phyloP scores from a whole-genome alignment of 2,888 invertebrate genomes.

The Psylliodes chrysocephalus region DNA sequence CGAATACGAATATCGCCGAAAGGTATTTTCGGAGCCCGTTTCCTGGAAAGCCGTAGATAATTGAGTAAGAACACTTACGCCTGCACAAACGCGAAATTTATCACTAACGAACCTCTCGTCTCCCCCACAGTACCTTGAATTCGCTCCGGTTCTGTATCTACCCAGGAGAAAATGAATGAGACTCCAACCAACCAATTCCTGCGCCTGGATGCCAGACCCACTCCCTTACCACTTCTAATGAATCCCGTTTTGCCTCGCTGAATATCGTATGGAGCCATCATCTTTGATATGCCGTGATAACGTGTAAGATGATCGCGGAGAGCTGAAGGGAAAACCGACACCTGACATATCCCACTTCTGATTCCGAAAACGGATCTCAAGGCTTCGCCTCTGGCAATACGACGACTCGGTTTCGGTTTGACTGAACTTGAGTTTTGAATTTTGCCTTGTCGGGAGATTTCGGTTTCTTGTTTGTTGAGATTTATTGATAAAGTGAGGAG shows the following conservation, averaged over 20 bases:
- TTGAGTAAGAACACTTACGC: background rate
- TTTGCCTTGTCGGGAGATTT: background rate
- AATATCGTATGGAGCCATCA: conserved; percentile 25
- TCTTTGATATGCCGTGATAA: conserved; percentile 25
- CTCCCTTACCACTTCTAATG: conserved; percentile 13
- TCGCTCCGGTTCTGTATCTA: conserved; percentile 16
- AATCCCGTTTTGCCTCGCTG: conserved; percentile 21
- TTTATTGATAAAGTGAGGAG: background rate
- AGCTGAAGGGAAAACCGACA: conserved; percentile 17
- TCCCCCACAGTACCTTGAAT: conserved; percentile 34
- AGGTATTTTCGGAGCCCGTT: no score
- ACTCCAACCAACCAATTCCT: background rate
- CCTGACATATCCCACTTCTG: conserved; percentile 14
- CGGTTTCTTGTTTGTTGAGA: background rate
- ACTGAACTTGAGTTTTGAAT: background rate
- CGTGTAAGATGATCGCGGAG: conserved; percentile 18
- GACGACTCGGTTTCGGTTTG: conserved; percentile 25
- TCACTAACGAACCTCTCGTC: conserved; percentile 4
- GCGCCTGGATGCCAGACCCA: background rate
- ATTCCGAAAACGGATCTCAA: background rate
- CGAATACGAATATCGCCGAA: no score
- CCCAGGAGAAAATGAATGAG: background rate
- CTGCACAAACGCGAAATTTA: background rate
- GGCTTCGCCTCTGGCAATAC: conserved; percentile 23
- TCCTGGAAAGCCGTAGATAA: no score